Evolutionary conservation across 2,888 invertebrate species (phyloP).

Genomic region (Melanotus villosus): DNA sequence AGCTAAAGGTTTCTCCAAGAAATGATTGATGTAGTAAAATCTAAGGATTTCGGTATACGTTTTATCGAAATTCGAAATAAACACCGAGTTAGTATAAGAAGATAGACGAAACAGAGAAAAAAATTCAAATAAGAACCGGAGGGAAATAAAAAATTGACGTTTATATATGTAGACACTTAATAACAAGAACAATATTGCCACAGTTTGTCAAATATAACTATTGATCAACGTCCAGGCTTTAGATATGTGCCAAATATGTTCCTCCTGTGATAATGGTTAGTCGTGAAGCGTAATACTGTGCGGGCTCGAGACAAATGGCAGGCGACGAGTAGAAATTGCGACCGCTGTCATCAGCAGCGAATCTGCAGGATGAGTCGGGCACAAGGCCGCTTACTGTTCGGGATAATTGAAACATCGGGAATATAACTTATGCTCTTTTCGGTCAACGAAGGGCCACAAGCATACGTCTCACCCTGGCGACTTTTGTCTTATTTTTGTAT

Average conservation of each 20-base stretch:
- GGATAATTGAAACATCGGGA: conserved; percentile 45
- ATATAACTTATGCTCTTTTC: conserved; percentile 34
- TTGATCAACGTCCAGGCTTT: conserved; percentile 50
- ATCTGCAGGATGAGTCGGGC: conserved; percentile 39
- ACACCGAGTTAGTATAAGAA: no score
- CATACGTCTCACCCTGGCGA: conserved; percentile 26
- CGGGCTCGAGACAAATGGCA: conserved; percentile 45
- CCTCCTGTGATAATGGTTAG: conserved; percentile 49
- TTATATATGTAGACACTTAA: conserved; percentile 25
- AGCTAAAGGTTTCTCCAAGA: no score
- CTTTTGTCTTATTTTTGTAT: conserved; percentile 44
- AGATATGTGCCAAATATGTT: conserved; percentile 52
- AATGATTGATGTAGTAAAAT: no score
- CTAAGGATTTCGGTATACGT: no score
- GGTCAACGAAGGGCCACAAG: conserved; percentile 24
- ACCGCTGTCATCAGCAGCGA: conserved; percentile 46
- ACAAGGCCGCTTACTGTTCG: conserved; percentile 36
- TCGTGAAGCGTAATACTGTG: conserved; percentile 44
- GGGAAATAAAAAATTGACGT: conserved; percentile 22
- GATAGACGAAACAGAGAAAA: neutral
- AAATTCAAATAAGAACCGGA: conserved; percentile 4
- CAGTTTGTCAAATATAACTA: conserved; percentile 35
- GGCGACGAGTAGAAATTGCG: conserved; percentile 42
- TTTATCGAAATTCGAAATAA: no score
- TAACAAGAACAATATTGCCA: conserved; percentile 20